Evolutionary conservation across 2,888 invertebrate species (phyloP), one percentile per base, ranked within the genome.

Genomic region (Ophion obscuratus): DNA sequence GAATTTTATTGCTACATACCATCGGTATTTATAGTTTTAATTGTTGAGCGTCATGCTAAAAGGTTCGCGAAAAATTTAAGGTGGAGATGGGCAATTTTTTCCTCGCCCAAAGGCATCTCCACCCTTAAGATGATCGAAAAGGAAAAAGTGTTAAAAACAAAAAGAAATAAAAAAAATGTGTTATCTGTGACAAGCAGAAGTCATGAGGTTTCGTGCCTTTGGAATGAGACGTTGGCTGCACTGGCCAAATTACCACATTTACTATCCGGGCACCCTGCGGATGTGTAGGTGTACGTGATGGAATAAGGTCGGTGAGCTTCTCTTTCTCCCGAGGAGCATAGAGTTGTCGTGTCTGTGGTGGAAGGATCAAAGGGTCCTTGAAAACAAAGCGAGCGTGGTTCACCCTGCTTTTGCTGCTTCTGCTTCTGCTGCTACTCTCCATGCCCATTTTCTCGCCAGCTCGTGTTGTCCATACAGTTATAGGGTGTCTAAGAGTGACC

Each of bases 281-380:
- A 17, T 59, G 36, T 47, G 71, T 74, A 75, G 10, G 44, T 57
- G 31, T 62, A 64, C 53, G 36, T 17, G 14, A 20, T 14, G 1
- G 24, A n/a, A 6, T 11, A 40, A 53, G 24, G 27, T 73, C 57
- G 64, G 36, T 53, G 64, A 73, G 66, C 59, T 71, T 57, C 78
- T 85, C 85, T 70, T 27, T 85, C 85, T 70, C 36, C 76, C 73
- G 68, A 83, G 68, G 67, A 80, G 62, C 75, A 44, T 44, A 61
- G 47, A 68, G 62, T 80, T 74, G 83, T 83, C 83, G 80, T 77
- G 79, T 73, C 61, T 67, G 64, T 27, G 57, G 67, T 62, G 74
- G 77, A 79, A 83, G 86, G 77, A 81, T 86, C 80, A 83, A 86
- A 86, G 83, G 81, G 81, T 74, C 86, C 83, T 86, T 81, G 86